Base-by-base conservation (phyloP, 2,888 invertebrate species). In the Argyresthia goedartella region DNA sequence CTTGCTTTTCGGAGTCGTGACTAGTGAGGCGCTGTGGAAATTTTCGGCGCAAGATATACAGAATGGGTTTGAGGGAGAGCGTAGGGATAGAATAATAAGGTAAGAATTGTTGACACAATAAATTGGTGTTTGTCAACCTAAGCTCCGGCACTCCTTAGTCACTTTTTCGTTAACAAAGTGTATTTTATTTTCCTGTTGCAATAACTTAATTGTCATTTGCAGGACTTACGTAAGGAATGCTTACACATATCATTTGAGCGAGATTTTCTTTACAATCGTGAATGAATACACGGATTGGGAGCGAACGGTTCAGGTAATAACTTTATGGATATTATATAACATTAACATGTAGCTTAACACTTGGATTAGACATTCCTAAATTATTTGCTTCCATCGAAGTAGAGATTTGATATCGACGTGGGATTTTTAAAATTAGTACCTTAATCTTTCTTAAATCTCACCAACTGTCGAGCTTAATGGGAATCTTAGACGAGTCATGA, bases 221-320 rank as follows among this genome's bases (percentile, higher is more conserved):
- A 87, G 96, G 69, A 96, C 97, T 49, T 95, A 97, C 78, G 97
- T 98, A 50, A 90, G 97, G 59, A 98, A 99, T 79, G 93, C 97
- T 52, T 99, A 96, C 86, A 94, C 94, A 74, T 98, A 95, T 89
- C 98, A 99, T 86, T 91, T 97, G 65, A 96, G 96, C 69, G 98
- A 98, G 86, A 97, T 99, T 73, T 97, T 97, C 87, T 95, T 95
- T 76, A 96, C 98, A 60, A 94, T 98, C 55, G 95, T 96, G 58
- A 98, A 98, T 71, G 98, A 98, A 72, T 99, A 99, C 74, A 98
- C 98, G 34, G 97, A 99, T 76, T 99, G 98, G 98, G 96, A 96
- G 67, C 87, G 95, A 62, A 95, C 96, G 41, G 94, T 95, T 10
- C 87, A 87, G 76, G 87, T 87, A 69, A 69, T 62, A 55, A 10